Evolutionary conservation across 2,797 vertebrate genomes (phyloP).

Genomic region (Enteromius afrohamiltoni): DNA sequence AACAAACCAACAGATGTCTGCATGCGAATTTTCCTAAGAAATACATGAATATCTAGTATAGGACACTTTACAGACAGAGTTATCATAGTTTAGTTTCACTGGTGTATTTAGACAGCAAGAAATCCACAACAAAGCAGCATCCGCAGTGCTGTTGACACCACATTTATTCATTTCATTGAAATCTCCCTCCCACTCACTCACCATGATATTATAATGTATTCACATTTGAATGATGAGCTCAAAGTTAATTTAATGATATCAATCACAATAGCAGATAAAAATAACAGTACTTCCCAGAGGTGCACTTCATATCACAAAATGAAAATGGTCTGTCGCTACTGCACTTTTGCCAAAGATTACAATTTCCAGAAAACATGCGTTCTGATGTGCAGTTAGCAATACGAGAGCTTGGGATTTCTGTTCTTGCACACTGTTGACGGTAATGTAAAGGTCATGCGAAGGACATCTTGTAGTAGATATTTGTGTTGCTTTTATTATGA

Average conservation of each 20-base stretch:
- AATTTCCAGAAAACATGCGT: not conserved
- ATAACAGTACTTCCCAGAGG: not conserved
- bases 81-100: not conserved
- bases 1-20: not conserved
- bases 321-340: not conserved
- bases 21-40: not conserved
- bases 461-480: not conserved
- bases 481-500: not conserved
- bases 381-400: not conserved
- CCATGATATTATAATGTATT: not conserved
- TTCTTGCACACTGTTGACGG: not conserved
- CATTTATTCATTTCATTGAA: conserved; percentile 9
- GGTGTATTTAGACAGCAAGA: not conserved
- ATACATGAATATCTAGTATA: not conserved
- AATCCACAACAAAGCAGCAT: not conserved
- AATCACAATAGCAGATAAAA: conserved; percentile 12
- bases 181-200: not conserved
- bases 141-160: not conserved
- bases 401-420: not conserved
- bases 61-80: not conserved
- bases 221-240: conserved; percentile 11
- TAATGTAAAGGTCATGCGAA: not conserved
- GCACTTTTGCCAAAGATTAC: not conserved
- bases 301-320: not conserved
- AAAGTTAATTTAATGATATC: conserved; percentile 17